Conservation (phyloP, 2,888 invertebrate genomes). For the Agriopis marginaria region DNA sequence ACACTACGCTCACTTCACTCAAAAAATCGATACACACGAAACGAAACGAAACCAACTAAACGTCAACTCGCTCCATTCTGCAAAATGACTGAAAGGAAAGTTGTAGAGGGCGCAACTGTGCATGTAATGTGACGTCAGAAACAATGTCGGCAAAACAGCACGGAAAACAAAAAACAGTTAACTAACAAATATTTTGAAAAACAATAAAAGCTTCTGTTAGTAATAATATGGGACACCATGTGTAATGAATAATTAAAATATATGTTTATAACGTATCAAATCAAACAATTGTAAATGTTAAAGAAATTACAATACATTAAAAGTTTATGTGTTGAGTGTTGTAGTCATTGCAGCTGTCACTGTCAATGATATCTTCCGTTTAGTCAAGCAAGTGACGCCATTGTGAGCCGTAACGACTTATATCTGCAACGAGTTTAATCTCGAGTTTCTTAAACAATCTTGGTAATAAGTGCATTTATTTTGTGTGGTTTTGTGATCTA, state of each 20-base stretch:
- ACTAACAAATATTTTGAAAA: not conserved
- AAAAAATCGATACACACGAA: constrained; percentile 92
- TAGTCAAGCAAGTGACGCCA: constrained; percentile 91
- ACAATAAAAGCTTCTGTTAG: not conserved
- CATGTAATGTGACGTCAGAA: constrained; percentile 68
- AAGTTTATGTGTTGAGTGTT: constrained; percentile 52
- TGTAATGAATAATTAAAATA: not conserved
- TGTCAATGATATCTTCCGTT: constrained; percentile 77
- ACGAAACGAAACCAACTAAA: constrained; percentile 86
- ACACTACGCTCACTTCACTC: constrained; percentile 89
- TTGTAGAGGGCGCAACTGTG: constrained; percentile 72
- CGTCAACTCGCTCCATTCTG: constrained; percentile 74
- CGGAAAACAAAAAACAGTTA: constrained; percentile 36
- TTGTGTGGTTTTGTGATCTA: constrained; percentile 73
- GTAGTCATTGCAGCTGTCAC: constrained; percentile 56
- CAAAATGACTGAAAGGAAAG: constrained; percentile 59
- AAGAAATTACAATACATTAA: not conserved
- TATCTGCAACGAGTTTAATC: constrained; percentile 88
- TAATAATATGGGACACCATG: not conserved
- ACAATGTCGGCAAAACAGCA: constrained; percentile 66
- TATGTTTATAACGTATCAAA: not conserved
- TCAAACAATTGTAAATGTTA: too few species aligned
- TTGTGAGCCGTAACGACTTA: constrained; percentile 94
- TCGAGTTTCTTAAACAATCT: constrained; percentile 89
- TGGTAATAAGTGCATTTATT: constrained; percentile 74